Conservation (phyloP, 2,113 vertebrate genomes). For the Sturnira hondurensis region DNA sequence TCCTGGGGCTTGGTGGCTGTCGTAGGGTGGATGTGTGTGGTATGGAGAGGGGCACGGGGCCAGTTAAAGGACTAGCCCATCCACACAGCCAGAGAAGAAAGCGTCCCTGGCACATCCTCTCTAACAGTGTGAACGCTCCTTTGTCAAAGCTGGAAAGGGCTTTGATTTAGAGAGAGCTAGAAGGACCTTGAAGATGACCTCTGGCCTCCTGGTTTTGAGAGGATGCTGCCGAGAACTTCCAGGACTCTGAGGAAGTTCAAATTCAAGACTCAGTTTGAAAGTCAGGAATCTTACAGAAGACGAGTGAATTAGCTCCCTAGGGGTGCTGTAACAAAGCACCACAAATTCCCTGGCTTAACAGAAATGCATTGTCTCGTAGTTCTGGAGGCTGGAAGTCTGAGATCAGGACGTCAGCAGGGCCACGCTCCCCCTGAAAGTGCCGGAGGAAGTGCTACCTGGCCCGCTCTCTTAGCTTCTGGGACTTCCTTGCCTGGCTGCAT, state of each 20-base stretch:
- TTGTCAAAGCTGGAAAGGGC: not conserved
- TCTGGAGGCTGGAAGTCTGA: not conserved
- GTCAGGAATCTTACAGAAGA: not conserved
- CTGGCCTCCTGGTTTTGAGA: not conserved
- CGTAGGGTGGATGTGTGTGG: not conserved
- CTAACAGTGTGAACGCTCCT: not conserved
- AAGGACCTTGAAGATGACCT: not conserved
- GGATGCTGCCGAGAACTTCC: not conserved
- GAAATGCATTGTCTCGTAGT: not conserved
- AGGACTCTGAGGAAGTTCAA: not conserved
- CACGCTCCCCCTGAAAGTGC: not conserved
- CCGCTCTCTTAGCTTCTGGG: not conserved
- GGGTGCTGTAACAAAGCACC: not conserved
- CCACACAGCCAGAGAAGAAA: not conserved
- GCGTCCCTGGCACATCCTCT: not conserved
- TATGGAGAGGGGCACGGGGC: not conserved
- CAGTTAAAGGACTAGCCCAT: not conserved
- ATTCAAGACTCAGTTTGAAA: not conserved
- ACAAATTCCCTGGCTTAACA: not conserved
- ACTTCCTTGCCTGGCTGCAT: not conserved
- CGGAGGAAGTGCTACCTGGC: not conserved
- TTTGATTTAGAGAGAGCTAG: not conserved
- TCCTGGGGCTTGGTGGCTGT: not conserved
- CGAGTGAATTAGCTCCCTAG: not conserved
- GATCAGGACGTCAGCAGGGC: not conserved